Conservation (phyloP, 92 coral and sea anemone species). For the Muricea muricata region DNA sequence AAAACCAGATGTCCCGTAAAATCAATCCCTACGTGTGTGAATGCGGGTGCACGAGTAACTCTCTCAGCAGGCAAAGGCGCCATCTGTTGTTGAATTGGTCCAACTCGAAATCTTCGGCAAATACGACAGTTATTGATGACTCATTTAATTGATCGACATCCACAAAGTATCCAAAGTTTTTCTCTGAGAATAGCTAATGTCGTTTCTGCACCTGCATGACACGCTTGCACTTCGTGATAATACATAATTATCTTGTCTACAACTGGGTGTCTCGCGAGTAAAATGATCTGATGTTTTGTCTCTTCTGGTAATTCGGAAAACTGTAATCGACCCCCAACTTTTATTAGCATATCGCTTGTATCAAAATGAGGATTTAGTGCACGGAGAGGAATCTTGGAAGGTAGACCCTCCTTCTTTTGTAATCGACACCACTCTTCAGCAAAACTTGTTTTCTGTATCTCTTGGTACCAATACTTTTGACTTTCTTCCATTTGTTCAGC, state of each 20-base stretch:
- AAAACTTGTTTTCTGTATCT: slow-evolving; percentile 34
- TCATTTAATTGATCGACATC: slow-evolving; percentile 44
- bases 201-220: slow-evolving; percentile 6
- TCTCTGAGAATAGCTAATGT: not conserved
- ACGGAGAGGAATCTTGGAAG: slow-evolving; percentile 26
- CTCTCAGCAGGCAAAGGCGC: slow-evolving; percentile 57
- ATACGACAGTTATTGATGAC: slow-evolving; percentile 15
- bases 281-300: slow-evolving; percentile 27
- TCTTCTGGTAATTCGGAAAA: slow-evolving; percentile 46
- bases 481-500: not conserved
- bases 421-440: slow-evolving; percentile 28
- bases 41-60: slow-evolving; percentile 38
- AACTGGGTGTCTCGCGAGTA: not conserved
- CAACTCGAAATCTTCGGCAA: slow-evolving; percentile 47
- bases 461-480: slow-evolving; percentile 14
- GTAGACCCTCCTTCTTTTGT: not conserved
- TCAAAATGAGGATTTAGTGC: not conserved
- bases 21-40: slow-evolving; percentile 43
- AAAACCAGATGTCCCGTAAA: slow-evolving; percentile 46
- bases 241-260: slow-evolving; percentile 11
- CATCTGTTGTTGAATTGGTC: slow-evolving; percentile 49
- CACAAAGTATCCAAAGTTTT: slow-evolving; percentile 45
- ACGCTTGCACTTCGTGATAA: not conserved
- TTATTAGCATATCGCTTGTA: not conserved
- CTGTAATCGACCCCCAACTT: slow-evolving; percentile 39